Evolutionary conservation across 2,888 invertebrate species (phyloP).

Genomic region (Chrysolina haemoptera): DNA sequence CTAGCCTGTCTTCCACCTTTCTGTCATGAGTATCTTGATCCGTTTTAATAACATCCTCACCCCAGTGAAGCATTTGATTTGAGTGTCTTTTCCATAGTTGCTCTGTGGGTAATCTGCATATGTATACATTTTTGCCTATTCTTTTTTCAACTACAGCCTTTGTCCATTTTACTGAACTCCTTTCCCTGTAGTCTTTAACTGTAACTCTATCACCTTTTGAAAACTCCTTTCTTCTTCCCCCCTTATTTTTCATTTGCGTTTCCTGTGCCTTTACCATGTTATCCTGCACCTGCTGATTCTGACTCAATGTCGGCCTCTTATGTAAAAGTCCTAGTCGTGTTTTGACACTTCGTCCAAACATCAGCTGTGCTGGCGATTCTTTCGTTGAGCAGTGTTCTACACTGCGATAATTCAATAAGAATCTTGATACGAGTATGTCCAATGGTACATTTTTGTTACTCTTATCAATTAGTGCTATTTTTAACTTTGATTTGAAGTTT

Average conservation of each 20-base stretch:
- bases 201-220: background rate
- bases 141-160: background rate
- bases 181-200: background rate
- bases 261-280: background rate
- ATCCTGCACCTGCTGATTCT: background rate
- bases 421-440: background rate
- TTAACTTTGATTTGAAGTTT: conserved; percentile 32
- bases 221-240: background rate
- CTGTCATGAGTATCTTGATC: background rate
- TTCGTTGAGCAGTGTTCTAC: background rate
- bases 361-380: too few species aligned
- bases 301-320: background rate
- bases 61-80: too few species aligned
- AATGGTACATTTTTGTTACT: background rate
- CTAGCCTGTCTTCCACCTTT: background rate
- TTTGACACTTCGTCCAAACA: too few species aligned
- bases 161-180: background rate
- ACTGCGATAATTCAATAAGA: background rate
- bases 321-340: background rate
- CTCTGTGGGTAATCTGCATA: background rate
- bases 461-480: conserved; percentile 21
- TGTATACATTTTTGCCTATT: background rate
- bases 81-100: background rate
- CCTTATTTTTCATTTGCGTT: background rate
- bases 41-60: background rate